Percentiles rank a stretch among this genome's conserved stretches.
Evolutionary conservation across 2,113 vertebrate species (phyloP).

Genomic region (Notothenia rossii): DNA sequence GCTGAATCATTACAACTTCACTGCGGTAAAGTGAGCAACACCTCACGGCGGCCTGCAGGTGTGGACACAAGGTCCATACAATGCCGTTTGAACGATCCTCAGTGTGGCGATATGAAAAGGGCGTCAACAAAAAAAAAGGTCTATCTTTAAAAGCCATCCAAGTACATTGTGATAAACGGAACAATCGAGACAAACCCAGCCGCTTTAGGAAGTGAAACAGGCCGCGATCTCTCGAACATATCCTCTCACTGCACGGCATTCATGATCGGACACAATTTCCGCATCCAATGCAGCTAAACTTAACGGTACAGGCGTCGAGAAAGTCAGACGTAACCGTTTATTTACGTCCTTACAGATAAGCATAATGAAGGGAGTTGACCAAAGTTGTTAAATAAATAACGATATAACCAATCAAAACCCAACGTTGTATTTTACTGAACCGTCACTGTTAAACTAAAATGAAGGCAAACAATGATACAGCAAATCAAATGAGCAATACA

Average conservation of each 20-base stretch:
- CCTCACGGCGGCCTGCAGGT: constrained; percentile 54
- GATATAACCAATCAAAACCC: background rate
- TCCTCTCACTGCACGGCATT: background rate
- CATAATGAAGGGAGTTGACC: accelerated
- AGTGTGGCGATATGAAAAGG: background rate
- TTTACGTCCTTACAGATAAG: background rate
- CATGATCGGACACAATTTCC: constrained; percentile 55
- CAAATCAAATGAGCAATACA: constrained; percentile 42
- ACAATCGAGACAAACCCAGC: background rate
- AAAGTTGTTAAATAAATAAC: background rate
- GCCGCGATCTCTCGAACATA: constrained; percentile 48
- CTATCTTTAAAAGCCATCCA: background rate
- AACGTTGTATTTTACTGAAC: background rate
- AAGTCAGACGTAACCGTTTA: background rate
- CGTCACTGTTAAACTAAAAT: constrained; percentile 32
- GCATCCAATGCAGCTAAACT: constrained; percentile 54
- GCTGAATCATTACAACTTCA: constrained; percentile 86
- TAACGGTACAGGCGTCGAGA: background rate
- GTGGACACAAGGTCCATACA: constrained; percentile 27
- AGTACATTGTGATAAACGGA: background rate
- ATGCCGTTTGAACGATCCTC: background rate
- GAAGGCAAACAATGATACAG: constrained; percentile 69
- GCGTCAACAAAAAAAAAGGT: too few species aligned
- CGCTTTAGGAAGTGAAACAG: constrained; percentile 27
- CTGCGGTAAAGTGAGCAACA: constrained; percentile 71